A percentile compares a stretch with the other conserved stretches of the same genome.
phyloP scores from a whole-genome alignment of 2,888 invertebrate genomes.

The Cantharis lateralis region DNA sequence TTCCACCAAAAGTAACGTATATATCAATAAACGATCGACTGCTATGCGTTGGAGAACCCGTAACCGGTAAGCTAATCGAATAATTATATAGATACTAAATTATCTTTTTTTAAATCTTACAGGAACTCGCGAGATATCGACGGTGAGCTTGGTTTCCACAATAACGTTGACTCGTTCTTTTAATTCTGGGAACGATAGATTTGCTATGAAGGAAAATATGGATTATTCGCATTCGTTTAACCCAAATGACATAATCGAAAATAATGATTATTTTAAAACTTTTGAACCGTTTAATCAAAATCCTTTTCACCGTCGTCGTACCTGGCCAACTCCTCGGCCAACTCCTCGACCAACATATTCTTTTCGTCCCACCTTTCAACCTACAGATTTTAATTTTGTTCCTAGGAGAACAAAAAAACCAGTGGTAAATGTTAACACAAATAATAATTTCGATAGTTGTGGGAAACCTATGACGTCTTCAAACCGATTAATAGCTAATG shows the following conservation, averaged over 20 bases:
- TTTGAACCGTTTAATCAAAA: too few species aligned
- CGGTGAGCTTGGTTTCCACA: neutral
- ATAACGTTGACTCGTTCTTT: neutral
- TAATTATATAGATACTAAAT: neutral
- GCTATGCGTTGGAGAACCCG: neutral
- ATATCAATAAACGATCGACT: neutral
- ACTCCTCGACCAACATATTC: neutral
- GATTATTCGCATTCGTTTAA: neutral
- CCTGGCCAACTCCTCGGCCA: too few species aligned
- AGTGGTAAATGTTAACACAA: neutral
- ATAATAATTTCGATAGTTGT: constrained; percentile 37
- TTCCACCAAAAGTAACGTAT: neutral
- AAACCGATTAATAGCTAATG: constrained; percentile 48
- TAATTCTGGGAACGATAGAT: neutral
- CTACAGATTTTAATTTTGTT: neutral
- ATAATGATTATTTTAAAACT: too few species aligned
- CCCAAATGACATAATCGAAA: too few species aligned
- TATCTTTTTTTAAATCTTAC: neutral
- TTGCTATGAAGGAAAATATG: neutral
- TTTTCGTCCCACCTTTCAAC: neutral
- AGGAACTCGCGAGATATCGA: neutral
- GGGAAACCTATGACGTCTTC: constrained; percentile 44
- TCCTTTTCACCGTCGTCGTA: neutral
- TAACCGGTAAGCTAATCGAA: neutral
- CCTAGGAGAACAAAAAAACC: neutral